Evolutionary conservation across 2,113 vertebrate genomes (phyloP).

Genomic region (Lepus americanus): DNA sequence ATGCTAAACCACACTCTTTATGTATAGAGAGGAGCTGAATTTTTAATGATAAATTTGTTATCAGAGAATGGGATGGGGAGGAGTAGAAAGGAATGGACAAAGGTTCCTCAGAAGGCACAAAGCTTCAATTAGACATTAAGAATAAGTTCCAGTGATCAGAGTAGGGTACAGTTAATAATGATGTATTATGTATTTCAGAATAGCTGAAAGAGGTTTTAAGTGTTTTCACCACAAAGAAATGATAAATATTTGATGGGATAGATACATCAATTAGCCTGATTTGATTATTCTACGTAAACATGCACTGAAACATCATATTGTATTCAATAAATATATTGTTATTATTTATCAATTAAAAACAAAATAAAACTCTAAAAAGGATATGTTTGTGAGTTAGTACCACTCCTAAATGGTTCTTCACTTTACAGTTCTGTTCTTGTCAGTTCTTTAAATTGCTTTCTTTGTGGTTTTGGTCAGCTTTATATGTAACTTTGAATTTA

Average conservation of each 20-base stretch:
- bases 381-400: not conserved
- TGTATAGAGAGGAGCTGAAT: not conserved
- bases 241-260: not conserved
- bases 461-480: conserved; percentile 9
- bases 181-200: not conserved
- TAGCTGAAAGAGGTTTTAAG: not conserved
- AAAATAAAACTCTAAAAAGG: not conserved
- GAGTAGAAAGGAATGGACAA: not conserved
- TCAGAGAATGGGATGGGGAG: too few relatives aligned
- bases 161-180: not conserved
- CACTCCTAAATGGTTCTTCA: not conserved
- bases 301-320: not conserved
- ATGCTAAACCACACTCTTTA: not conserved
- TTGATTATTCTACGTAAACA: not conserved
- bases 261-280: not conserved
- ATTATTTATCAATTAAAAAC: not conserved
- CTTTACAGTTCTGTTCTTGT: not conserved
- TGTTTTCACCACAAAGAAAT: not conserved
- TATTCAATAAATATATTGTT: not conserved
- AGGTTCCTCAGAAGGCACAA: not conserved
- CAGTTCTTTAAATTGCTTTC: conserved; percentile 28
- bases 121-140: not conserved
- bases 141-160: not conserved
- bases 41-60: not conserved
- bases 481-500: not conserved